A percentile compares a stretch with the other conserved stretches of the same genome.
These are phyloP conservation scores for Zonitis immaculata DNA, from an alignment of 2,888 invertebrate genomes.

Conservation along the genomic window DNA sequence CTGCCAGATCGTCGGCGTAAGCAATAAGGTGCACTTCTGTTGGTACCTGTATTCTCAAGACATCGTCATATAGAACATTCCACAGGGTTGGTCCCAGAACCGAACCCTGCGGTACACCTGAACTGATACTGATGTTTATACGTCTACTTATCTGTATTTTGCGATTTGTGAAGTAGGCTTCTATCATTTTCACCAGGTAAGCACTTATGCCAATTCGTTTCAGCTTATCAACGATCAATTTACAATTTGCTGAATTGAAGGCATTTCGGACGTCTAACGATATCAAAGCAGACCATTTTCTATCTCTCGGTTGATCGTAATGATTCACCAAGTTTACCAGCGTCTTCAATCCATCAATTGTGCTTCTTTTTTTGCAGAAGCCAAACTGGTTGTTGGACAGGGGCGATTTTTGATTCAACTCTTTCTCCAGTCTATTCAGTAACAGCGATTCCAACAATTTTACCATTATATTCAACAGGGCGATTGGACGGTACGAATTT, in stretches of 20 bases:
- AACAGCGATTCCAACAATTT: slow-evolving; percentile 10
- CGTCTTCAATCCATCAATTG: neutral
- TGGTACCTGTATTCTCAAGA: neutral
- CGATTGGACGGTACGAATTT: slow-evolving; percentile 10
- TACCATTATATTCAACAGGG: slow-evolving; percentile 6
- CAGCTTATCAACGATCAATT: neutral
- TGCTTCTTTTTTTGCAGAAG: neutral
- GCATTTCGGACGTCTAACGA: neutral
- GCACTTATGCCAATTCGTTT: neutral
- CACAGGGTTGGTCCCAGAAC: neutral
- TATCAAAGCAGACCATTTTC: neutral
- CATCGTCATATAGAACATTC: slow-evolving; percentile 4
- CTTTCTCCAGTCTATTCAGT: neutral
- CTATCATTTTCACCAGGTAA: neutral
- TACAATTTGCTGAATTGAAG: neutral
- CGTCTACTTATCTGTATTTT: neutral
- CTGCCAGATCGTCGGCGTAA: slow-evolving; percentile 2
- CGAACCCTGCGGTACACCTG: neutral
- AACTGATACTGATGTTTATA: neutral
- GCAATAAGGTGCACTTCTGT: neutral
- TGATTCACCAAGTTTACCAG: neutral
- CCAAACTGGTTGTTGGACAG: neutral
- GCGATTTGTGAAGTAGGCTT: neutral
- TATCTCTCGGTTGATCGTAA: neutral
- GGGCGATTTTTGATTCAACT: neutral